Base-by-base conservation (phyloP, 1,140 invertebrate genomes). In the Ceratosolen solmsi region DNA sequence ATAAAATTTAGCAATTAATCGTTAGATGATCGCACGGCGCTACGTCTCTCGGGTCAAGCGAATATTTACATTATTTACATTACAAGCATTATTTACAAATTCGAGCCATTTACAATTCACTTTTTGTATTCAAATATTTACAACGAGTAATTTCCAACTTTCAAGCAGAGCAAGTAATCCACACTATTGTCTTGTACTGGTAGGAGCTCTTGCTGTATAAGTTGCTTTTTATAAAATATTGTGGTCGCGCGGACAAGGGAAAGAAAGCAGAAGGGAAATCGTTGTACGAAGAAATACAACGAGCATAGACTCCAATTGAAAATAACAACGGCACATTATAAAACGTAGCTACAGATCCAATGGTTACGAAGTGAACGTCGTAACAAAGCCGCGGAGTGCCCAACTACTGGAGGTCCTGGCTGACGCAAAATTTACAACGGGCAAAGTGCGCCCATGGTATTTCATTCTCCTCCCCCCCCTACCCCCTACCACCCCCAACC, bases 381-480 rank as follows among this genome's bases (percentile, higher is more conserved):
- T 60, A 46, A 13, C 17, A 30, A 11, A 7, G 3, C n/a, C 46
- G 71, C 70, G 70, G 46, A 72, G n/a, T 54, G n/a, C 25, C 41
- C 15, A 27, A 4, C n/a, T 0, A 15, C n/a, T 20, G 25, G 25
- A 41, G 27, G 22, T 8, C 51, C 1, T 4, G 73, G 54, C 33
- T 75, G 73, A 75, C 73, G 73, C 73, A 75, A 75, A 75, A 75
- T 75, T 75, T 75, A 75, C 54, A 60, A 60, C 73, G 30, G 51
- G 46, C 71, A 30, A 49, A 22, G 5, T 49, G 70, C 41, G 65
- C 22, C 2, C 65, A 25, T 22, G 20, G 30, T 60, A 36, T 38
- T 17, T 33, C 63, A 68, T 68, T 41, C 38, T 13, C 41, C 41
- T 13, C 13, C 41, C 41, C 7, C 41, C 41, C 7, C 41, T 13